Evolutionary conservation across 1,140 invertebrate species (phyloP), one percentile per base, ranked within the genome.

Genomic region (Nymphalis io): DNA sequence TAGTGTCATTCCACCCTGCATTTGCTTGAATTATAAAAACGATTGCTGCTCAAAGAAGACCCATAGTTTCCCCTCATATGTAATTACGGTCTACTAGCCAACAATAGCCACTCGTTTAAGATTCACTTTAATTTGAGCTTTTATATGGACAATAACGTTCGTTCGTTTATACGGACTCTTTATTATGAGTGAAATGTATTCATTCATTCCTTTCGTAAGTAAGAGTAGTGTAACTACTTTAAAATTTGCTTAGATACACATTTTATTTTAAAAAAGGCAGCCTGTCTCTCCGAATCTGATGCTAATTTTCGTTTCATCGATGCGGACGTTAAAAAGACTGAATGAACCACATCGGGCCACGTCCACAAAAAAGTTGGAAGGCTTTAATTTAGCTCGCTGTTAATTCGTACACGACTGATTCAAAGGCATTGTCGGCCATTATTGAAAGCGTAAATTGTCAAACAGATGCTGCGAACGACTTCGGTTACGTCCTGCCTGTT

Each of bases 391-490:
- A 81, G 82, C 82, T 71, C 69, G 79, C 69, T 84, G 83, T 90
- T 90, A 88, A 90, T 88, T 90, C 84, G 82, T 78, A 80, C 81
- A 85, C 85, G 79, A 85, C 84, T 84, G 81, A 86, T 88, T 88
- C 85, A 86, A 87, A 88, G 85, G 83, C 86, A 77, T 64, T 74
- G 78, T 67, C 79, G 79, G 79, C 86, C 80, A 88, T 88, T 90
- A 90, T 90, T 90, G 88, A 90, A 88, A 84, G 83, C 88, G 86
- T 88, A 88, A 88, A 90, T 88, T 88, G 88, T 90, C 86, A 87
- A 87, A 85, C 88, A 90, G 86, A 85, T 90, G 85, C 83, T 79
- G 68, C 75, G 76, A 88, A 90, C 84, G 86, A 84, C 85, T 84
- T 79, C 70, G 78, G 76, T 79, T 76, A 78, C 77, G 79, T 81